Percentiles rank a stretch among this genome's conserved stretches.
Conservation (phyloP, 2,113 vertebrate species). For the Lagopus muta region DNA sequence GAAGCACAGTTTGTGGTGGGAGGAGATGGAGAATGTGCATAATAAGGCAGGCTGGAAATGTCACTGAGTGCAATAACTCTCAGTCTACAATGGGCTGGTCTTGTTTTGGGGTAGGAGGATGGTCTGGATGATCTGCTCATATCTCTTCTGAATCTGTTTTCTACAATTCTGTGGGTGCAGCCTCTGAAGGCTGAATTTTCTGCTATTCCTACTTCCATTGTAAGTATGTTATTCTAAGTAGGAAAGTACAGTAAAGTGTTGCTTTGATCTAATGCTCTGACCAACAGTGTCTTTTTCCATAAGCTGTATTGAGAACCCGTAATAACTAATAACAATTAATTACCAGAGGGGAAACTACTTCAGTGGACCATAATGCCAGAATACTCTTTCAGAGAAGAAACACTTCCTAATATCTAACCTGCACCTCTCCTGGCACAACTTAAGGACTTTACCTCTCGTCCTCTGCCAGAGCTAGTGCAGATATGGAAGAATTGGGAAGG, state of each 20-base stretch:
- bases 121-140: background rate
- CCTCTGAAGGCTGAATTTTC: background rate
- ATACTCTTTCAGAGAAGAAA: no score
- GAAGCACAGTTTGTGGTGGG: background rate
- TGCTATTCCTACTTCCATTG: background rate
- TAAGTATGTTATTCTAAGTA: background rate
- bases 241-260: background rate
- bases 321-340: background rate
- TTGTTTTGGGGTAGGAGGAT: background rate
- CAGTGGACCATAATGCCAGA: background rate
- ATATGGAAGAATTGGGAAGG: background rate
- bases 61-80: no score
- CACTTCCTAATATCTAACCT: no score
- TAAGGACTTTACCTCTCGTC: no score
- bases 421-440: no score
- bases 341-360: background rate
- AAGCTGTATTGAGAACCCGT: background rate
- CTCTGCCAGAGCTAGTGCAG: background rate
- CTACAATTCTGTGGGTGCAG: background rate
- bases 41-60: background rate
- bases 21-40: background rate
- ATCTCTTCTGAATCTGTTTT: background rate
- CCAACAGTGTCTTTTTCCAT: background rate
- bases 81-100: background rate
- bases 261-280: background rate